Percentiles rank a stretch among this genome's conserved stretches.
Conservation (phyloP, 64 coral and sea anemone genomes). For the Stichodactyla mertensii region DNA sequence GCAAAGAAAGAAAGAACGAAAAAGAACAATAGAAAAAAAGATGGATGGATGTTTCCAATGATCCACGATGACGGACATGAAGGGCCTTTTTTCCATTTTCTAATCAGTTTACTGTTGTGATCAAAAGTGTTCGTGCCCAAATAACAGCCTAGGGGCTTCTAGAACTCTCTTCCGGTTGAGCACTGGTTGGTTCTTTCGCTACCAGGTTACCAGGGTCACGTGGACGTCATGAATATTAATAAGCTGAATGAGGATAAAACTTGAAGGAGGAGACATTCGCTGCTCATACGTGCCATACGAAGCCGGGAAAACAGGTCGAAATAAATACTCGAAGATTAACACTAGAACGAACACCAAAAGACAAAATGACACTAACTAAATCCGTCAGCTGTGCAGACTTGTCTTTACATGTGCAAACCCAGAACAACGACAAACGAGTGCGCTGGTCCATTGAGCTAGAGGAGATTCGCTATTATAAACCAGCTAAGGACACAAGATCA, state of each 20-base stretch:
- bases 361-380: constrained; percentile 27
- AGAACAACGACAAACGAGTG: constrained; percentile 16
- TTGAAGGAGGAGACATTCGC: background rate
- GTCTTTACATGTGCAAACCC: background rate
- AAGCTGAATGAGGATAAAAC: background rate
- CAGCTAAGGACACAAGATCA: background rate
- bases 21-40: too few relatives aligned
- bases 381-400: background rate
- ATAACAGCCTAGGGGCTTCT: background rate
- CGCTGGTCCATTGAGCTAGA: constrained; percentile 48
- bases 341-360: background rate
- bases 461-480: constrained; percentile 49
- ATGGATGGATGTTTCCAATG: too few relatives aligned
- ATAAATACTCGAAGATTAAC: background rate
- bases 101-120: too few relatives aligned
- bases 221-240: background rate
- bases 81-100: too few relatives aligned
- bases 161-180: background rate
- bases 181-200: background rate
- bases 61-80: too few relatives aligned
- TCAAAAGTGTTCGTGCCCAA: background rate
- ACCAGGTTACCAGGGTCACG: background rate
- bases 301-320: background rate
- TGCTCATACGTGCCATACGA: background rate
- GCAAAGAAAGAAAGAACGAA: too few relatives aligned